Conservation (phyloP, 1,140 invertebrate species). For the Conopomorpha cramerella region DNA sequence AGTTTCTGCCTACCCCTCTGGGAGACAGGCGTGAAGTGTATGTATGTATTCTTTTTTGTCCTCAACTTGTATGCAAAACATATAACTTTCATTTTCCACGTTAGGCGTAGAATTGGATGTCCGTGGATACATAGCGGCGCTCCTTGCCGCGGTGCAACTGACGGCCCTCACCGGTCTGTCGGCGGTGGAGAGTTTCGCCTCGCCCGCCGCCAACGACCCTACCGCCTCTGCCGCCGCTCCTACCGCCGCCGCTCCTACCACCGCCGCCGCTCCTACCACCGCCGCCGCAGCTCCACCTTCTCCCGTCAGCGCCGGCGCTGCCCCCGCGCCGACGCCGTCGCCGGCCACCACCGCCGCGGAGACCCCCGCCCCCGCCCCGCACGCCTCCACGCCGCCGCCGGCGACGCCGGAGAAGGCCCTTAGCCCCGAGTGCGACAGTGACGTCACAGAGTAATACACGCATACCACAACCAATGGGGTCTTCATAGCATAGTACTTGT, state of each 20-base stretch:
- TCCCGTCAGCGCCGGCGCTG: too few species aligned
- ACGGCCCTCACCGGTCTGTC: conserved; percentile 66
- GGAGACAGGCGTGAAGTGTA: too few species aligned
- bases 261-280: conserved; percentile 65
- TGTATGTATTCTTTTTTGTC: too few species aligned
- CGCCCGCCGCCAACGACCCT: conserved; percentile 8
- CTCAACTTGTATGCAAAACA: too few species aligned
- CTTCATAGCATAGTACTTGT: too few species aligned
- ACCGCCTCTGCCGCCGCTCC: conserved; percentile 4
- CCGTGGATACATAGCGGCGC: conserved; percentile 63
- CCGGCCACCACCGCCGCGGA: neutral
- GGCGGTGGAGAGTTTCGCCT: conserved; percentile 35
- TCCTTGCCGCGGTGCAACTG: conserved; percentile 67
- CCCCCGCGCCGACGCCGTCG: too few species aligned
- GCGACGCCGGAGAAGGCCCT: too few species aligned
- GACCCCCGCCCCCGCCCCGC: neutral
- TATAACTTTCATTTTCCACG: conserved; percentile 7
- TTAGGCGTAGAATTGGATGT: conserved; percentile 58
- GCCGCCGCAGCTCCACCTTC: too few species aligned
- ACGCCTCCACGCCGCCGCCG: neutral
- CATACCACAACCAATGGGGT: too few species aligned
- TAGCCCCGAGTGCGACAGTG: too few species aligned
- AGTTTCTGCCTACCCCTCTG: too few species aligned
- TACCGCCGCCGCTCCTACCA: conserved; percentile 17
- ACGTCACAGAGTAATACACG: too few species aligned